Conservation (phyloP, 1,140 invertebrate genomes). For the Aphis craccivora region DNA sequence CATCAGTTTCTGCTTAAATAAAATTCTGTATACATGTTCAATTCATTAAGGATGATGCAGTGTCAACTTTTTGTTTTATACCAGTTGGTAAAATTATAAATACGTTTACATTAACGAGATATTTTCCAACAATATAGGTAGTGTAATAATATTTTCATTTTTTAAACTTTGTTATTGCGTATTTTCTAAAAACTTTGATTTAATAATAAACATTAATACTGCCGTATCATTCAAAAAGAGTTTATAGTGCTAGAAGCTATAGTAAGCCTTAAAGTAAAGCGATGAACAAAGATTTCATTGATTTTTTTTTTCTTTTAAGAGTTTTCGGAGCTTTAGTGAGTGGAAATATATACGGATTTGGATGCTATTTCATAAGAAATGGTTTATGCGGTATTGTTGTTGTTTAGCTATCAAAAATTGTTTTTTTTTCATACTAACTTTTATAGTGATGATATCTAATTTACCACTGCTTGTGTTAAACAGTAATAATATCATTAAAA, state of each 20-base stretch:
- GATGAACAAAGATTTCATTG: neutral
- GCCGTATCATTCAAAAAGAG: neutral
- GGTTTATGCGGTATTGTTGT: neutral
- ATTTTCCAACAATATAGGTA: neutral
- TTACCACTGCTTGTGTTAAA: neutral
- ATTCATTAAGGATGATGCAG: neutral
- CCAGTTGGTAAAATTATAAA: neutral
- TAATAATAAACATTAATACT: slow-evolving; percentile 20
- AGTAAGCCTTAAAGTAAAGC: neutral
- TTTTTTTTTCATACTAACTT: neutral
- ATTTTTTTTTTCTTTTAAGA: neutral
- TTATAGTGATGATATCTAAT: neutral
- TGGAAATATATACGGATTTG: neutral
- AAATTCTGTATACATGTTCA: no score
- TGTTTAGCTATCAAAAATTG: neutral
- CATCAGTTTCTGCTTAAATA: no score
- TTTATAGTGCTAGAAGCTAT: neutral
- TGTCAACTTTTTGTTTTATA: neutral
- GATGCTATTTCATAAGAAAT: neutral
- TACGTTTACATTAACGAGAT: neutral
- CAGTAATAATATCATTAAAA: neutral
- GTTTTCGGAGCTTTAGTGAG: neutral
- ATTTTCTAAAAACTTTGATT: neutral
- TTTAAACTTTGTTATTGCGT: neutral
- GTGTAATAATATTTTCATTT: neutral